phyloP scores from a whole-genome alignment of 2,113 vertebrate genomes.

The Pungitius pungitius region DNA sequence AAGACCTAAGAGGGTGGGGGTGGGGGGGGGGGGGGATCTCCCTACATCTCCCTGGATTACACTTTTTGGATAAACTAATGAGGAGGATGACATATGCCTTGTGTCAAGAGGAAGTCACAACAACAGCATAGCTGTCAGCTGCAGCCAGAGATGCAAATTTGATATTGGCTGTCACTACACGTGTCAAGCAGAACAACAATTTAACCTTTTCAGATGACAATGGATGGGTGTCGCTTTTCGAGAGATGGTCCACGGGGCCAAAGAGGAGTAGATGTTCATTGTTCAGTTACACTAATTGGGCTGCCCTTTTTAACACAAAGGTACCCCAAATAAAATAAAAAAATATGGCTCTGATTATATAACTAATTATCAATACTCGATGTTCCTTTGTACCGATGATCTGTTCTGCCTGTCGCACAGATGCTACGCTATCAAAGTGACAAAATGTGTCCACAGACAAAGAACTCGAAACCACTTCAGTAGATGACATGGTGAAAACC shows the following conservation, averaged over 20 bases:
- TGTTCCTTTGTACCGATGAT: background rate
- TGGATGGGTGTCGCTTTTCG: slow-evolving; percentile 47
- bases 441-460: background rate
- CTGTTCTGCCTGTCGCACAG: background rate
- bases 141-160: slow-evolving; percentile 71
- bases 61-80: slow-evolving; percentile 77
- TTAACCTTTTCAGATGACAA: slow-evolving; percentile 74
- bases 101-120: slow-evolving; percentile 73
- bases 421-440: background rate
- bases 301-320: background rate
- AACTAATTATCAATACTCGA: background rate
- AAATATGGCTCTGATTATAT: background rate
- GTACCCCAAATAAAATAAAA: background rate
- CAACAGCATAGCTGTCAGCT: slow-evolving; percentile 70
- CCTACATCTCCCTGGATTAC: slow-evolving; percentile 42
- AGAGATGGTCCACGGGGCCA: slow-evolving; percentile 40
- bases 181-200: slow-evolving; percentile 64
- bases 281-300: slow-evolving; percentile 34
- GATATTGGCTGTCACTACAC: slow-evolving; percentile 70
- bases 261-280: slow-evolving; percentile 11
- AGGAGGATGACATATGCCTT: slow-evolving; percentile 74
- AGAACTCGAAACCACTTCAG: background rate
- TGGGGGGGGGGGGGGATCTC: slow-evolving; percentile 29
- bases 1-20: slow-evolving; percentile 31
- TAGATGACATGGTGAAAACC: background rate